A percentile compares a stretch with the other conserved stretches of the same genome.
Evolutionary conservation across 2,113 vertebrate genomes (phyloP).

Genomic region (Heteronetta atricapilla): DNA sequence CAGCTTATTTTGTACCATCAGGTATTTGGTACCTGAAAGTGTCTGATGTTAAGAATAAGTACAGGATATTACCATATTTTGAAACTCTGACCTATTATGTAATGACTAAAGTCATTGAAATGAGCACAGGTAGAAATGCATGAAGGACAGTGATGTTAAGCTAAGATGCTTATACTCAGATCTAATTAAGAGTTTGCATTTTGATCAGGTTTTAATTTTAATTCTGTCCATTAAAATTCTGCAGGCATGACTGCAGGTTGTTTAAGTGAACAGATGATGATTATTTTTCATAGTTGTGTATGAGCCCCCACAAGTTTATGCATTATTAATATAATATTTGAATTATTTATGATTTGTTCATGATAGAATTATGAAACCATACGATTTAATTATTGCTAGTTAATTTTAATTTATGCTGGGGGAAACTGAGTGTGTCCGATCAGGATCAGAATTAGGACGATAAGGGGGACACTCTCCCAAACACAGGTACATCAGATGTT

Average conservation of each 20-base stretch:
- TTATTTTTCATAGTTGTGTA: neutral
- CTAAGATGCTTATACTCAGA: neutral
- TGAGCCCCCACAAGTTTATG: neutral
- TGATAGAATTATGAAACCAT: neutral
- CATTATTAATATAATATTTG: neutral
- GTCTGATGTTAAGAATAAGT: neutral
- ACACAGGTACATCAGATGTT: neutral
- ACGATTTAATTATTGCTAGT: neutral
- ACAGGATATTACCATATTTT: neutral
- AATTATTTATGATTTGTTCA: neutral
- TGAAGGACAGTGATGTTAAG: neutral
- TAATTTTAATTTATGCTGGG: neutral
- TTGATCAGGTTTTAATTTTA: slow-evolving; percentile 37
- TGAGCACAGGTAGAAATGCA: neutral
- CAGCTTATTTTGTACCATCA: neutral
- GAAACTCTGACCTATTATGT: neutral
- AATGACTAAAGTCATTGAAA: neutral
- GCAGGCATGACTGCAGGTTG: neutral
- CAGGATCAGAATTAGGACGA: neutral
- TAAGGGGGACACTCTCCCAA: neutral
- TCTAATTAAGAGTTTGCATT: slow-evolving; percentile 11
- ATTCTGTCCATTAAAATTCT: slow-evolving; percentile 34
- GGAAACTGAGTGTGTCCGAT: neutral
- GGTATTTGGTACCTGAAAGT: neutral
- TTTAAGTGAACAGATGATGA: slow-evolving; percentile 22